These are phyloP conservation scores for Dascyllus trimaculatus DNA, from an alignment of 2,113 vertebrate genomes.

Conservation along the genomic window DNA sequence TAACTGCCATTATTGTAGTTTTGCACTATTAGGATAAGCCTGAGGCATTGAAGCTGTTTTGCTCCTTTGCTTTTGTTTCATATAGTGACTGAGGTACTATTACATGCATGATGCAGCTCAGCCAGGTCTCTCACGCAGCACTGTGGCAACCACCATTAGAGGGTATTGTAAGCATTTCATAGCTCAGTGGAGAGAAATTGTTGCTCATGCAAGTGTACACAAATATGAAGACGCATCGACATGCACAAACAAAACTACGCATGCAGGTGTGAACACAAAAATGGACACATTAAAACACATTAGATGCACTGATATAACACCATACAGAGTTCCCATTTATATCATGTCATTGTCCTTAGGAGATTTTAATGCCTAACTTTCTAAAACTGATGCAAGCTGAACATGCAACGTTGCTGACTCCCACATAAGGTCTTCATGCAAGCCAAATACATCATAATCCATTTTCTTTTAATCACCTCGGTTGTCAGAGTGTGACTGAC, in stretches of 20 bases:
- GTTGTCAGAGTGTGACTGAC: slow-evolving; percentile 13
- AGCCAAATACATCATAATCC: slow-evolving; percentile 10
- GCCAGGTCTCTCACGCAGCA: slow-evolving; percentile 36
- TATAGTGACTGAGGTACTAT: slow-evolving; percentile 3
- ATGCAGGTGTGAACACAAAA: slow-evolving; percentile 10
- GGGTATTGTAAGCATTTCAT: slow-evolving; percentile 56
- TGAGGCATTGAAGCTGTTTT: not conserved
- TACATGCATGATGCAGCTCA: slow-evolving; percentile 26
- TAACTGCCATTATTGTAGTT: slow-evolving; percentile 44
- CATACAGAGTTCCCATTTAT: too few relatives aligned
- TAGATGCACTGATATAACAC: not conserved
- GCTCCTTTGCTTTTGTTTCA: slow-evolving; percentile 19
- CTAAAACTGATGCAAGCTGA: slow-evolving; percentile 19
- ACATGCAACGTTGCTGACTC: slow-evolving; percentile 3
- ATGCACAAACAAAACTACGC: slow-evolving; percentile 21
- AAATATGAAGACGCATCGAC: slow-evolving; percentile 26
- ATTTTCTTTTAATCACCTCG: slow-evolving; percentile 22
- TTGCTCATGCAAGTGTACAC: slow-evolving; percentile 45
- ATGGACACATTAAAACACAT: not conserved
- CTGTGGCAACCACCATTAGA: slow-evolving; percentile 51
- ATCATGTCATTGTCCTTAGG: not conserved
- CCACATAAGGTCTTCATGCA: slow-evolving; percentile 2
- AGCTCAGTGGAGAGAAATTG: slow-evolving; percentile 61
- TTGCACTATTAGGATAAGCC: slow-evolving; percentile 19
- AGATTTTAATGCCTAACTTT: not conserved